phyloP scores from a whole-genome alignment of 1,140 invertebrate genomes.

The Drosophila pruinosa region DNA sequence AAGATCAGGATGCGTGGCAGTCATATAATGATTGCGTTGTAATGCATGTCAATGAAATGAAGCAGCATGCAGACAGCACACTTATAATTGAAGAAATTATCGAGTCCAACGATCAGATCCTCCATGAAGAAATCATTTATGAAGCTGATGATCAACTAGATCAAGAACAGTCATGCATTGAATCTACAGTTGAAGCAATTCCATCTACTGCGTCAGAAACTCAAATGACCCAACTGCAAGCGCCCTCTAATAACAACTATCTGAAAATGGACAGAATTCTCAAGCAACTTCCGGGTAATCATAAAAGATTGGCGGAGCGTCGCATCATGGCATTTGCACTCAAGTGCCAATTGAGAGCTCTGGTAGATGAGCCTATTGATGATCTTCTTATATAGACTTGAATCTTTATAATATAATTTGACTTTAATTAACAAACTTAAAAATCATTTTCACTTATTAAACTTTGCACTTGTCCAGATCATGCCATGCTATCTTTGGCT shows the following conservation, averaged over 20 bases:
- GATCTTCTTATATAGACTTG: constrained; percentile 50
- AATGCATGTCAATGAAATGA: constrained; percentile 23
- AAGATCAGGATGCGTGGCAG: constrained; percentile 45
- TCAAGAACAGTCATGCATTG: neutral
- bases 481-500: constrained; percentile 81
- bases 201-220: neutral
- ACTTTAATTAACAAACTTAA: constrained; percentile 48
- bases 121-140: constrained; percentile 63
- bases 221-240: neutral
- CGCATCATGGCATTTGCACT: constrained; percentile 69
- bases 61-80: constrained; percentile 32
- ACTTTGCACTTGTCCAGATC: constrained; percentile 73
- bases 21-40: constrained; percentile 48
- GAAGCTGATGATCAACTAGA: constrained; percentile 34
- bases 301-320: constrained; percentile 47
- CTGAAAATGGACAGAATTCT: constrained; percentile 51
- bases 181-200: neutral
- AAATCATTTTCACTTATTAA: constrained; percentile 35
- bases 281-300: constrained; percentile 31
- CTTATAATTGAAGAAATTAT: constrained; percentile 63
- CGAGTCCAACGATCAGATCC: constrained; percentile 44
- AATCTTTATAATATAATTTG: constrained; percentile 34
- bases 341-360: constrained; percentile 65
- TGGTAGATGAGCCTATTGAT: constrained; percentile 53
- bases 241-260: constrained; percentile 25